Evolutionary conservation across 2,888 invertebrate species (phyloP).

Genomic region (Torymus texanus): DNA sequence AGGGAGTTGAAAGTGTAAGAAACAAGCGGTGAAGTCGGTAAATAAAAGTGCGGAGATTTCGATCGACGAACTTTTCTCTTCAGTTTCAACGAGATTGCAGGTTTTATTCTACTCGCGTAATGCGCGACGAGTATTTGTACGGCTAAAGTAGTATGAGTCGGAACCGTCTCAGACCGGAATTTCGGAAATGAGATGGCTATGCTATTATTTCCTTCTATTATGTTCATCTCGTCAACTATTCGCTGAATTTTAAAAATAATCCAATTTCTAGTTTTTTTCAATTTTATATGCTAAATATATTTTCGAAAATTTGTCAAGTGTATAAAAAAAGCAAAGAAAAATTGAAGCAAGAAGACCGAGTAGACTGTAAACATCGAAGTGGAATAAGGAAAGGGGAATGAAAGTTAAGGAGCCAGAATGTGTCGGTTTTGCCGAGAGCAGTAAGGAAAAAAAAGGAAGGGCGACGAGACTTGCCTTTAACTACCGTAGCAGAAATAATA

Average conservation of each 20-base stretch:
- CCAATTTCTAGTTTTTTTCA: no score
- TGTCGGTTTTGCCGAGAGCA: slow-evolving; percentile 40
- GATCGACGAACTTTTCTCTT: slow-evolving; percentile 26
- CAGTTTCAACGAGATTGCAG: slow-evolving; percentile 12
- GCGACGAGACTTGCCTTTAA: slow-evolving; percentile 64
- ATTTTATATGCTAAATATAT: no score
- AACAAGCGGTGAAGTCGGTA: slow-evolving; percentile 27
- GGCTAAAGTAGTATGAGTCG: slow-evolving; percentile 21
- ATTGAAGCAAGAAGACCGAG: not conserved
- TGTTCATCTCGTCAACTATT: no score
- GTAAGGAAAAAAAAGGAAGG: slow-evolving; percentile 46
- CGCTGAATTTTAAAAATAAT: no score
- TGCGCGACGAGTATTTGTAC: not conserved
- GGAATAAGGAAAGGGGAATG: slow-evolving; percentile 23
- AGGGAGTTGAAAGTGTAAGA: slow-evolving; percentile 36
- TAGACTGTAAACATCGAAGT: slow-evolving; percentile 25
- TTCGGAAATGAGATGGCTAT: not conserved
- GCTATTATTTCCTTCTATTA: no score
- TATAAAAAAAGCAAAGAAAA: no score
- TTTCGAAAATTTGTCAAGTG: no score
- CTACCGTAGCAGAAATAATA: slow-evolving; percentile 70
- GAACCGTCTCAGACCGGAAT: slow-evolving; percentile 4
- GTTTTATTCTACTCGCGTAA: not conserved
- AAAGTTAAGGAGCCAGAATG: slow-evolving; percentile 55
- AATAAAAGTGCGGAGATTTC: slow-evolving; percentile 37